Base-by-base conservation (phyloP, 2,113 vertebrate genomes). In the Nothobranchius kuhntae region DNA sequence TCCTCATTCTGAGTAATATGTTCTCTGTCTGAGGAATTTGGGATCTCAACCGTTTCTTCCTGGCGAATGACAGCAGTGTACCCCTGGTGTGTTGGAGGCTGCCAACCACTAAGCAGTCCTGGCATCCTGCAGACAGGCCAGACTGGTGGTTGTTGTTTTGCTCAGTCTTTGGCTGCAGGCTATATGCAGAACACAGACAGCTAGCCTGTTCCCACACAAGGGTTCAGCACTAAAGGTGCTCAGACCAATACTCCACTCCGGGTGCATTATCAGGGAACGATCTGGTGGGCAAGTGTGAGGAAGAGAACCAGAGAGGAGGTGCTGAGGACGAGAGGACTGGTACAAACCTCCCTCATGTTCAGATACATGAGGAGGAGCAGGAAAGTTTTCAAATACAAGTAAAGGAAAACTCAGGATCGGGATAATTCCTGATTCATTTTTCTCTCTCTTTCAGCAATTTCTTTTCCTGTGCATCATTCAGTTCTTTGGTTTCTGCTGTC, bases 81-180 rank as follows among this genome's bases (percentile, higher is more conserved):
- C 78, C 86, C 81, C 85, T 78, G 76, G 80, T 90, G 86, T 83
- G 78, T 88, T 75, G 62, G 78, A 75, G 81, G 82, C 82, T 88
- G 89, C 87, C 91, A 87, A 89, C 84, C 87, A 77, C 89, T 93
- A 91, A 92, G 83, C 85, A 81, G 81, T 80, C 84, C 79, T 91
- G 88, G 87, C 89, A 91, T 83, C 65, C 87, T 77, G 85, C 86
- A 91, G 89, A 91, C 89, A 90, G 84, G 80, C 85, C 77, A 75
- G 82, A 85, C 87, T 90, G 87, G 85, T 82, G 88, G 87, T 90
- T 88, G 85, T 87, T 91, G 89, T 92, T 92, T 90, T 89, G 81
- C 91, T 87, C 80, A 77, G 76, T 85, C 86, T 86, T 87, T 92
- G 69, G 89, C 89, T 91, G 84, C 85, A 76, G 87, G 89, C 87